These are phyloP conservation scores for Heliopora coerulea DNA, from an alignment of 92 coral and sea anemone species.

Conservation along the genomic window DNA sequence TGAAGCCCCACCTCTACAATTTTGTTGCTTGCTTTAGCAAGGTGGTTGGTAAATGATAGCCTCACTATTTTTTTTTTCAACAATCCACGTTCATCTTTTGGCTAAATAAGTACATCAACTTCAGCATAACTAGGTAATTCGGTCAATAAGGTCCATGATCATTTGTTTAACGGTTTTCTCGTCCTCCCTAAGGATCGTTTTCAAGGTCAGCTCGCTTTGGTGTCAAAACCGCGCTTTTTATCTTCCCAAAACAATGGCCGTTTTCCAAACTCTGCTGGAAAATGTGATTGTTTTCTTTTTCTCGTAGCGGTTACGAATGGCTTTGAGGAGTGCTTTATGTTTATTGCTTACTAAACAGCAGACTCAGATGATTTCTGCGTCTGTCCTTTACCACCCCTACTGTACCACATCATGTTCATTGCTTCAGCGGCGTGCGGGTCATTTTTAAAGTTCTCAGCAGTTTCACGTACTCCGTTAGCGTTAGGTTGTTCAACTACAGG, in stretches of 20 bases:
- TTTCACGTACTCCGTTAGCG: slow-evolving; percentile 16
- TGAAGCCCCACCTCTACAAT: too few relatives aligned
- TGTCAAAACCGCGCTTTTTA: not conserved
- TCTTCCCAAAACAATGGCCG: not conserved
- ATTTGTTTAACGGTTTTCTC: not conserved
- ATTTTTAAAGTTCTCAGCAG: slow-evolving; percentile 40
- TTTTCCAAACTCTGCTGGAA: not conserved
- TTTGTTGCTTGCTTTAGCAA: not conserved
- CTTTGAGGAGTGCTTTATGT: slow-evolving; percentile 26
- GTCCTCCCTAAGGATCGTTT: not conserved
- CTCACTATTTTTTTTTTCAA: not conserved
- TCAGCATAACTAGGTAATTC: not conserved
- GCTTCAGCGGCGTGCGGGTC: slow-evolving; percentile 40
- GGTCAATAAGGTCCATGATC: not conserved
- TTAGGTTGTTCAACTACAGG: slow-evolving; percentile 12
- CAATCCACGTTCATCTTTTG: not conserved
- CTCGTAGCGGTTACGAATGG: slow-evolving; percentile 21
- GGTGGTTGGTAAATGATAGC: not conserved
- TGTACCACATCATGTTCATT: slow-evolving; percentile 42
- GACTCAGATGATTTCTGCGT: slow-evolving; percentile 30
- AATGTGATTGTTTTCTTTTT: not conserved
- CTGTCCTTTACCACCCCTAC: slow-evolving; percentile 26
- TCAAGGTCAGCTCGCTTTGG: not conserved
- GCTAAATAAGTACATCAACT: not conserved
- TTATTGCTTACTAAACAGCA: slow-evolving; percentile 22